Conservation (phyloP, 1,140 invertebrate species). For the Limonius californicus region DNA sequence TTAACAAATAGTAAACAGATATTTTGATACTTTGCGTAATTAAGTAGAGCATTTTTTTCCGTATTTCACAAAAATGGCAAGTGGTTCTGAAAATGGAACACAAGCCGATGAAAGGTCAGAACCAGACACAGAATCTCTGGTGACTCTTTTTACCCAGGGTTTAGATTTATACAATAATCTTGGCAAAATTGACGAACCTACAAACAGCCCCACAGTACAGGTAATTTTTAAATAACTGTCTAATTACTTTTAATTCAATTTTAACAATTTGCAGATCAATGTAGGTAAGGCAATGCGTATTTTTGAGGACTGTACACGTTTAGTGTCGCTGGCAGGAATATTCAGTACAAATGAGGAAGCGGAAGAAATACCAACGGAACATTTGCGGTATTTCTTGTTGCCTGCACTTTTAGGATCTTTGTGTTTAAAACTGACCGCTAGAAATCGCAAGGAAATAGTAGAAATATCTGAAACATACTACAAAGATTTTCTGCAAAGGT, state of each 20-base stretch:
- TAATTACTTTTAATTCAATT: slow-evolving; percentile 19
- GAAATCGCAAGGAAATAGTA: slow-evolving; percentile 64
- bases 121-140: slow-evolving; percentile 39
- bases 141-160: slow-evolving; percentile 58
- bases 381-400: slow-evolving; percentile 79
- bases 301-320: slow-evolving; percentile 72
- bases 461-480: slow-evolving; percentile 78
- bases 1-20: too few species aligned
- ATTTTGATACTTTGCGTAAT: too few species aligned
- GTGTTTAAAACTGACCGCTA: slow-evolving; percentile 61
- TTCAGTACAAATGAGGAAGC: slow-evolving; percentile 86
- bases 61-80: slow-evolving; percentile 14
- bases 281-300: slow-evolving; percentile 66
- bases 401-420: slow-evolving; percentile 79
- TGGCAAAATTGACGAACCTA: slow-evolving; percentile 54
- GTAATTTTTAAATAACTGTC: slow-evolving; percentile 43
- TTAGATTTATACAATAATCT: slow-evolving; percentile 57
- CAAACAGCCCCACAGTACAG: slow-evolving; percentile 59
- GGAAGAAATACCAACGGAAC: slow-evolving; percentile 81
- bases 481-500: slow-evolving; percentile 76
- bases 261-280: slow-evolving; percentile 26
- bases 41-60: too few species aligned
- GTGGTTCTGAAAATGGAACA: background rate
- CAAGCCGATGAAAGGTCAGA: background rate
- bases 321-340: slow-evolving; percentile 74